Conservation (phyloP, 2,797 vertebrate species). For the Chiroxiphia lanceolata region DNA sequence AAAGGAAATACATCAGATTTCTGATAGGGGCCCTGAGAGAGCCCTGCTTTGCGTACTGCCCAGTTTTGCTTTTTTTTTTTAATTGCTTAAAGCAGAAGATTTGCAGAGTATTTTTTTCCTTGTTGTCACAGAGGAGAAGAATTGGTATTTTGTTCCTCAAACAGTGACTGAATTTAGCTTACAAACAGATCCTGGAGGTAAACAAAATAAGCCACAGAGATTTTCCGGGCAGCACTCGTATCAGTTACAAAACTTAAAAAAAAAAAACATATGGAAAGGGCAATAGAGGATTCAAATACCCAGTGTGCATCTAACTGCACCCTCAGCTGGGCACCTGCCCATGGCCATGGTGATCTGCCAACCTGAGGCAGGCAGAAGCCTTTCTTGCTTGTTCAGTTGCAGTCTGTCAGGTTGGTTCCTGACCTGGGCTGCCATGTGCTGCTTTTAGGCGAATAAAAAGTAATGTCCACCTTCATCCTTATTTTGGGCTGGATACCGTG, state of each 20-base stretch:
- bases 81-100: not conserved
- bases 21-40: not conserved
- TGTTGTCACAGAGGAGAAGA: not conserved
- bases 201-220: not conserved
- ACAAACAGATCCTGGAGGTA: not conserved
- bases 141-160: not conserved
- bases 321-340: not conserved
- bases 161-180: not conserved
- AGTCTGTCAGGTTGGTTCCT: not conserved
- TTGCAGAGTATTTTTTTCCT: not conserved
- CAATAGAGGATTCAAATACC: not conserved
- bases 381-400: not conserved
- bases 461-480: not conserved
- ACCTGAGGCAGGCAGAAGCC: not conserved
- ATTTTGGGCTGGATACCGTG: not conserved
- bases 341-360: rapidly evolving
- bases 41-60: not conserved
- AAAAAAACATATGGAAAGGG: not conserved
- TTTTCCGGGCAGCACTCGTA: not conserved
- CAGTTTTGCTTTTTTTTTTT: not conserved
- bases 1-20: conserved; percentile 14
- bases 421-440: not conserved
- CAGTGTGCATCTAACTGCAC: not conserved
- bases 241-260: not conserved
- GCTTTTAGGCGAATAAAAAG: not conserved